Conservation (phyloP, 1,140 invertebrate species). For the Coenobita brevimanus region DNA sequence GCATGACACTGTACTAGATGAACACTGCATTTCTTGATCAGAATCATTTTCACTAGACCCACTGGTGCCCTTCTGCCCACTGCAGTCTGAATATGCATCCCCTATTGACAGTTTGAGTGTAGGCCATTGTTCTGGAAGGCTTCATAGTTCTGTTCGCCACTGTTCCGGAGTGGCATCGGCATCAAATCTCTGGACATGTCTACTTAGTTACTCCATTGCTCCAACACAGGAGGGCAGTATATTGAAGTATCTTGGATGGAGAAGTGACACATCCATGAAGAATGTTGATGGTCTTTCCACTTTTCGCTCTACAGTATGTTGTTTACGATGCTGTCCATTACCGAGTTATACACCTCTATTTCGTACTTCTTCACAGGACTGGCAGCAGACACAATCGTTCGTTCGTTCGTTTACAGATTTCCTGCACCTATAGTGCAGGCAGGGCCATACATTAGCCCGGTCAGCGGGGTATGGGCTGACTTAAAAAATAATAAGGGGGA, state of each 20-base stretch:
- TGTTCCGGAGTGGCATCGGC: background rate
- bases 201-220: background rate
- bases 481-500: no score
- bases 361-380: constrained; percentile 3
- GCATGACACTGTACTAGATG: background rate
- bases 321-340: background rate
- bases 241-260: constrained; percentile 20
- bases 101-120: constrained; percentile 14
- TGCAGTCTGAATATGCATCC: background rate
- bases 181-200: constrained; percentile 17
- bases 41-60: background rate
- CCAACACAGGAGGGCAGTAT: constrained; percentile 7
- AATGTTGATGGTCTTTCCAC: no score
- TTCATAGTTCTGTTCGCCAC: background rate
- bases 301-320: constrained; percentile 10
- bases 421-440: no score
- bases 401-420: no score
- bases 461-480: no score
- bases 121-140: no score
- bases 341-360: background rate
- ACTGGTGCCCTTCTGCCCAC: background rate
- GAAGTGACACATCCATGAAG: constrained; percentile 10
- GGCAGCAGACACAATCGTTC: no score
- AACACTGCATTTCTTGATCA: background rate
- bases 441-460: no score